Conservation (phyloP, 2,797 vertebrate genomes). For the Pyrocephalus nanus region DNA sequence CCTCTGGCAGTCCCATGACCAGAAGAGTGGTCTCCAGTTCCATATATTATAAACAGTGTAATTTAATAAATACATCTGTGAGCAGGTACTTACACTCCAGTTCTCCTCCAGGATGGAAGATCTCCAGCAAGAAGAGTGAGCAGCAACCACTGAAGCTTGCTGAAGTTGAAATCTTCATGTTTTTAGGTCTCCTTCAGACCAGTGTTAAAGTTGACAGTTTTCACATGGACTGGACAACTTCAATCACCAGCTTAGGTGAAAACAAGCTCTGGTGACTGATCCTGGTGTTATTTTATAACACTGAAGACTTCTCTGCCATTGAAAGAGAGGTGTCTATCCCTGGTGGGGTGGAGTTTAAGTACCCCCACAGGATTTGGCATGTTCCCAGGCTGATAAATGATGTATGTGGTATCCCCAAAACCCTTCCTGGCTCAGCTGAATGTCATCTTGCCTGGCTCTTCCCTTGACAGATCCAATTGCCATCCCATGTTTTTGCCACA, state of each 20-base stretch:
- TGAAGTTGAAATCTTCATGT: background rate
- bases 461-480: background rate
- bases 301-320: background rate
- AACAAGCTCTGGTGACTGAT: background rate
- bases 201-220: background rate
- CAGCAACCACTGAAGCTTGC: background rate
- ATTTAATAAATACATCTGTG: background rate
- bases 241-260: background rate
- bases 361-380: background rate
- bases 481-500: background rate
- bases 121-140: background rate
- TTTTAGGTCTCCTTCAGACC: background rate
- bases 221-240: background rate
- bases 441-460: background rate
- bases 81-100: background rate
- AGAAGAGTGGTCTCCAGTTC: background rate
- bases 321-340: background rate
- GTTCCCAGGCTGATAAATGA: background rate
- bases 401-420: background rate
- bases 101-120: background rate
- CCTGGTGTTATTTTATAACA: background rate
- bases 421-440: background rate
- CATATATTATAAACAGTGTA: background rate
- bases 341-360: background rate
- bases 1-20: background rate